Percentiles rank a stretch among this genome's conserved stretches.
Evolutionary conservation across 2,797 vertebrate species (phyloP).

Genomic region (Acrossocheilus wenchowensis): DNA sequence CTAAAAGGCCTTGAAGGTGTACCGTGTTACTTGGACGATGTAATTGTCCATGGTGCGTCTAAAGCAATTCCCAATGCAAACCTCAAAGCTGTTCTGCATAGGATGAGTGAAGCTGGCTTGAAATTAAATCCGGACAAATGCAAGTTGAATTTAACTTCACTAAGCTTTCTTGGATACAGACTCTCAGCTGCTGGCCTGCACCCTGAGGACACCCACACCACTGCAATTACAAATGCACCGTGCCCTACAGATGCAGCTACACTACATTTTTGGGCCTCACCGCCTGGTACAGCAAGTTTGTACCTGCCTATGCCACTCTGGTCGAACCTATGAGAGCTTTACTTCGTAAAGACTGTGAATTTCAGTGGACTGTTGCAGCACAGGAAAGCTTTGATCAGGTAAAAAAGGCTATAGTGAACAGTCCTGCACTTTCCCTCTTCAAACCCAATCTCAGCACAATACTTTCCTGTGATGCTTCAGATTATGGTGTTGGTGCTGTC

Average conservation of each 20-base stretch:
- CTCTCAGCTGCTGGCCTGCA: slow-evolving; percentile 27
- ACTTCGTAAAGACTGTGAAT: slow-evolving; percentile 29
- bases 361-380: background rate
- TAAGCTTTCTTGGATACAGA: background rate
- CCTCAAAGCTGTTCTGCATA: background rate
- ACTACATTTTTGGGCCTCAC: slow-evolving; percentile 38
- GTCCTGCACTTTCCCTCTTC: too few species aligned
- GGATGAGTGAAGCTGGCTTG: background rate
- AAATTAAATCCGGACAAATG: background rate
- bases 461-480: too few species aligned
- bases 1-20: background rate
- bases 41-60: background rate
- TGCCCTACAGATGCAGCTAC: slow-evolving; percentile 40
- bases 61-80: background rate
- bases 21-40: background rate
- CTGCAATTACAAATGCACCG: background rate
- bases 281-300: slow-evolving; percentile 50
- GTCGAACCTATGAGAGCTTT: slow-evolving; percentile 51
- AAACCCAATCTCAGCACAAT: too few species aligned
- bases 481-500: too few species aligned
- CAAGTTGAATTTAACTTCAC: background rate
- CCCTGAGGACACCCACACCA: slow-evolving; percentile 14
- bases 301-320: slow-evolving; percentile 43
- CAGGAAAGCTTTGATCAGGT: slow-evolving; percentile 39
- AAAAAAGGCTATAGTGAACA: background rate